These are phyloP conservation scores for Hypercompe scribonia DNA, from an alignment of 2,888 invertebrate species.

Conservation along the genomic window DNA sequence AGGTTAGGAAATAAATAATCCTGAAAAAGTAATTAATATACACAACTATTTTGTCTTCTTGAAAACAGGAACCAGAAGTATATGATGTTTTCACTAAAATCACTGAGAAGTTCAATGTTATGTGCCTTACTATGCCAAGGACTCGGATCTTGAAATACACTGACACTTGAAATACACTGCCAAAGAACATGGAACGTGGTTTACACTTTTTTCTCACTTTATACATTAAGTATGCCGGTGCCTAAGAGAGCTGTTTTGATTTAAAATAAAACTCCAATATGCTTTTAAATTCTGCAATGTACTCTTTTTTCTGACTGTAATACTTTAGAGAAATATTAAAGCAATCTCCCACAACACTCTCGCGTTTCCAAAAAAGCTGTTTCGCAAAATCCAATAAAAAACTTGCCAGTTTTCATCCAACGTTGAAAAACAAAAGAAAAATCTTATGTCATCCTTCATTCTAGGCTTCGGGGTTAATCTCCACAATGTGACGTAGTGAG, in stretches of 20 bases:
- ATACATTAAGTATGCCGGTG: background rate
- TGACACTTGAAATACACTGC: no score
- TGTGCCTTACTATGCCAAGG: background rate
- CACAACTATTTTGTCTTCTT: background rate
- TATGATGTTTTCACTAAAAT: background rate
- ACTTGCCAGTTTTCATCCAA: conserved; percentile 13
- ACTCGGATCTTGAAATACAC: background rate
- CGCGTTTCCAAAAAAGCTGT: background rate
- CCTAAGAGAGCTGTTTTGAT: background rate
- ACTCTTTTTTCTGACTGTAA: background rate
- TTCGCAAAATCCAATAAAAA: conserved; percentile 14
- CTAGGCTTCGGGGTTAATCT: conserved; percentile 40
- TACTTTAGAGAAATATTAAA: background rate
- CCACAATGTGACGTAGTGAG: conserved; percentile 47
- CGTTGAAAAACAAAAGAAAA: conserved; percentile 25
- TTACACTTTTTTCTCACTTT: background rate
- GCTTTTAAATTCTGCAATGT: background rate
- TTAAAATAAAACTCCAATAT: background rate
- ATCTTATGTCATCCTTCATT: conserved; percentile 43
- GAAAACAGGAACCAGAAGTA: background rate
- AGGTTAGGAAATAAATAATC: no score
- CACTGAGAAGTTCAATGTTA: background rate
- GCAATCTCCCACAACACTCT: conserved; percentile 1
- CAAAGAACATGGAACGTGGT: background rate
- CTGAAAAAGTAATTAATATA: no score